A percentile compares a stretch with the other conserved stretches of the same genome.
phyloP scores from a whole-genome alignment of 2,797 vertebrate genomes.

The Phrynocephalus guinanensis region DNA sequence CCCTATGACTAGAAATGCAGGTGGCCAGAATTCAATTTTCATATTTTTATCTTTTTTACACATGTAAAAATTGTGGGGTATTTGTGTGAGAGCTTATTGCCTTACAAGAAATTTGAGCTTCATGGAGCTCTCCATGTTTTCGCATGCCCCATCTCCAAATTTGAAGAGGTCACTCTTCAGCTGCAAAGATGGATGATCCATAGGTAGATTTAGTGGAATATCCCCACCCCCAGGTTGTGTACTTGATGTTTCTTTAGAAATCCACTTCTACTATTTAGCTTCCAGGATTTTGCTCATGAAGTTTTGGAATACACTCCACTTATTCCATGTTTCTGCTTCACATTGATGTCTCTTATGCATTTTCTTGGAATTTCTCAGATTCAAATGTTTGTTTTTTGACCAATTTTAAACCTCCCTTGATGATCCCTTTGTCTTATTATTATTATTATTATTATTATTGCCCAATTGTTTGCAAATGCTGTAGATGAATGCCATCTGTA shows the following conservation, averaged over 20 bases:
- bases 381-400: slow-evolving; percentile 10
- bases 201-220: background rate
- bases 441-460: background rate
- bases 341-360: slow-evolving; percentile 46
- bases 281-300: slow-evolving; percentile 5
- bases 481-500: background rate
- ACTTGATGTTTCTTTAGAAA: slow-evolving; percentile 30
- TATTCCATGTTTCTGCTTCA: slow-evolving; percentile 27
- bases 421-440: background rate
- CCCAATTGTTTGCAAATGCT: background rate
- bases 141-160: too few species aligned
- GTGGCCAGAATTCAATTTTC: too few species aligned
- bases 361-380: slow-evolving; percentile 15
- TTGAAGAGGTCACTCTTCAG: too few species aligned
- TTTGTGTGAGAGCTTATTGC: too few species aligned
- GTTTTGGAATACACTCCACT: slow-evolving; percentile 22
- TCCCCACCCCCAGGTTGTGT: too few species aligned
- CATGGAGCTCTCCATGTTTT: too few species aligned
- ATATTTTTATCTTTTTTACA: too few species aligned
- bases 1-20: too few species aligned
- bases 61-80: too few species aligned
- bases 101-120: too few species aligned
- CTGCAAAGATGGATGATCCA: too few species aligned
- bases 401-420: slow-evolving; percentile 28
- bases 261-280: slow-evolving; percentile 24